Conservation (phyloP, 1,140 invertebrate genomes). For the Helicoverpa zea region DNA sequence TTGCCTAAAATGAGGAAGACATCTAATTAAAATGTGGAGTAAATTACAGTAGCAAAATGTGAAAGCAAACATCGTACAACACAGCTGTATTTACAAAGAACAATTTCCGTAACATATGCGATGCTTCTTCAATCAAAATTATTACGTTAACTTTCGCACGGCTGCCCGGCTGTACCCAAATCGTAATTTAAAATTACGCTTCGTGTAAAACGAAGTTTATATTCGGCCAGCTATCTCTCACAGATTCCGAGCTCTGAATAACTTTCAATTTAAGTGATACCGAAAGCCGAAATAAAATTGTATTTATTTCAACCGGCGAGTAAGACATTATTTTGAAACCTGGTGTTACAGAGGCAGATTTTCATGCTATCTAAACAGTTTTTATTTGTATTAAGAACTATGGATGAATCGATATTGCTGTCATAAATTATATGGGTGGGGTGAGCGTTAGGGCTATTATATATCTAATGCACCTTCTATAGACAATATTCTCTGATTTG, state of each 20-base stretch:
- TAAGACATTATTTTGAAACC: not conserved
- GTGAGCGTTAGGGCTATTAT: too few species aligned
- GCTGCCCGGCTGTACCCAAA: not conserved
- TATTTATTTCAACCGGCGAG: not conserved
- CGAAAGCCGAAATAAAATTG: not conserved
- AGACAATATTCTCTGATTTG: too few species aligned
- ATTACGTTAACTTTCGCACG: not conserved
- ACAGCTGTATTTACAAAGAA: slow-evolving; percentile 19
- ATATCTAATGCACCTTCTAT: too few species aligned
- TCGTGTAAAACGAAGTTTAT: slow-evolving; percentile 1
- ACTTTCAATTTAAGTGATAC: slow-evolving; percentile 15
- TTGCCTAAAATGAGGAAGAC: too few species aligned
- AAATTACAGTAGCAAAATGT: not conserved
- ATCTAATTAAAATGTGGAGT: not conserved
- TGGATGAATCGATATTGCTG: too few species aligned
- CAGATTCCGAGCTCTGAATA: slow-evolving; percentile 1
- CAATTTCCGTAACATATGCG: slow-evolving; percentile 35
- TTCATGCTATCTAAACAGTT: too few species aligned
- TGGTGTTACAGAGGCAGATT: too few species aligned
- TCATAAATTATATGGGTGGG: too few species aligned
- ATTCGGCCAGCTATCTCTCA: slow-evolving; percentile 12
- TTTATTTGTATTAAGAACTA: too few species aligned
- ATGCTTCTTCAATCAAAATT: not conserved
- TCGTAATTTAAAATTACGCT: slow-evolving; percentile 39
- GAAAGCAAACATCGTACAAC: not conserved